Conservation (phyloP, 1,140 invertebrate species). For the Temnothorax nylanderi region DNA sequence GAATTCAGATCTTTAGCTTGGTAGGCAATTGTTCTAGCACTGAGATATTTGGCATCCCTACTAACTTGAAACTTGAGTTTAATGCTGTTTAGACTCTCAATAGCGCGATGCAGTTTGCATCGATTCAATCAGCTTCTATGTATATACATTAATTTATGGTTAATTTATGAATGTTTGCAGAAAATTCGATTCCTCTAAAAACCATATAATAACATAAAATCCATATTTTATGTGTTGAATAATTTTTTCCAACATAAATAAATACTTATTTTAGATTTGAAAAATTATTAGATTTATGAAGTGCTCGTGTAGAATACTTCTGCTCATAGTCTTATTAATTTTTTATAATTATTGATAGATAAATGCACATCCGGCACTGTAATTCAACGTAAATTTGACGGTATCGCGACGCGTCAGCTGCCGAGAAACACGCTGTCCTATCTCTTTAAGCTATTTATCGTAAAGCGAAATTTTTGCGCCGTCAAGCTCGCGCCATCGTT, state of each 20-base stretch:
- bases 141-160: not conserved
- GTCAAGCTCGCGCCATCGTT: conserved; percentile 23
- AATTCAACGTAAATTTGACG: not conserved
- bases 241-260: not conserved
- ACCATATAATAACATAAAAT: not conserved
- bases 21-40: not conserved
- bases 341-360: not conserved
- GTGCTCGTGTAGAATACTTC: not conserved
- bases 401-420: not conserved
- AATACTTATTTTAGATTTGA: not conserved
- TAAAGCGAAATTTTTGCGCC: conserved; percentile 46
- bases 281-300: not conserved
- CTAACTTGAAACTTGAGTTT: not conserved
- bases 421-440: not conserved
- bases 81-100: not conserved
- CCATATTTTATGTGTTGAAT: not conserved
- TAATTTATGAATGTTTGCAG: not conserved
- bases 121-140: not conserved
- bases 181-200: not conserved
- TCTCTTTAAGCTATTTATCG: conserved; percentile 50
- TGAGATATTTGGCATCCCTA: not conserved
- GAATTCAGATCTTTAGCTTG: not conserved
- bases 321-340: not conserved
- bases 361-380: not conserved
- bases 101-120: not conserved